A percentile compares a stretch with the other conserved stretches of the same genome.
These are phyloP conservation scores for Synanthedon myopaeformis DNA, from an alignment of 2,888 invertebrate species.

Conservation along the genomic window DNA sequence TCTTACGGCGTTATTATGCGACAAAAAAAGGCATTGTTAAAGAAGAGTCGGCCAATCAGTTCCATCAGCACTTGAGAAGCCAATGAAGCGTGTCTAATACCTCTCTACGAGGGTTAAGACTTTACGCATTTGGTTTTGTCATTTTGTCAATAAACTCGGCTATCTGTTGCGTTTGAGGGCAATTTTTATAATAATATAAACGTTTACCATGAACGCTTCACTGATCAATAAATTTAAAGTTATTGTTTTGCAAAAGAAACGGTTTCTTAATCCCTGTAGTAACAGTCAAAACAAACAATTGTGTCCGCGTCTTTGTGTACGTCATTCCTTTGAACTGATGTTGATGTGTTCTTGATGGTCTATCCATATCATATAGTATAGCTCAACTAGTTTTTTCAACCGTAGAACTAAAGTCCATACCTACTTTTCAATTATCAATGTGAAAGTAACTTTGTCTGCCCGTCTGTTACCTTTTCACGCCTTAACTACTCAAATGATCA, in stretches of 20 bases:
- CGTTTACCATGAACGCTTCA: background rate
- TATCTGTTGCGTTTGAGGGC: constrained; percentile 18
- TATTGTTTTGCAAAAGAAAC: background rate
- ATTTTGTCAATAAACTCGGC: constrained; percentile 39
- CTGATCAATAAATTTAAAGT: background rate
- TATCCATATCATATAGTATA: too few species aligned
- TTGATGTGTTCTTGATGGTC: too few species aligned
- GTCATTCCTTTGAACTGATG: too few species aligned
- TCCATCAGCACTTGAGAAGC: constrained; percentile 61
- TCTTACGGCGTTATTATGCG: constrained; percentile 2
- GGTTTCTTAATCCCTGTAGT: too few species aligned
- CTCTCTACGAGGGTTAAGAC: constrained; percentile 55
- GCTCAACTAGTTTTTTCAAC: too few species aligned
- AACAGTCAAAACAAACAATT: too few species aligned
- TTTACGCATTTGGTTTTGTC: constrained; percentile 57
- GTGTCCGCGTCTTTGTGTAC: too few species aligned
- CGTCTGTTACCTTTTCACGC: too few species aligned
- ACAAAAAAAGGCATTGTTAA: constrained; percentile 41
- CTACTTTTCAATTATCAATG: too few species aligned
- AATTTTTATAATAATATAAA: background rate
- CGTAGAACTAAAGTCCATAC: too few species aligned
- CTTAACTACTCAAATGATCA: too few species aligned
- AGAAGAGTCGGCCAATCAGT: constrained; percentile 62
- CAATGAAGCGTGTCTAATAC: constrained; percentile 62
- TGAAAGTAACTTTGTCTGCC: too few species aligned